phyloP scores from a whole-genome alignment of 2,888 invertebrate genomes.

The Synergus umbraculus region DNA sequence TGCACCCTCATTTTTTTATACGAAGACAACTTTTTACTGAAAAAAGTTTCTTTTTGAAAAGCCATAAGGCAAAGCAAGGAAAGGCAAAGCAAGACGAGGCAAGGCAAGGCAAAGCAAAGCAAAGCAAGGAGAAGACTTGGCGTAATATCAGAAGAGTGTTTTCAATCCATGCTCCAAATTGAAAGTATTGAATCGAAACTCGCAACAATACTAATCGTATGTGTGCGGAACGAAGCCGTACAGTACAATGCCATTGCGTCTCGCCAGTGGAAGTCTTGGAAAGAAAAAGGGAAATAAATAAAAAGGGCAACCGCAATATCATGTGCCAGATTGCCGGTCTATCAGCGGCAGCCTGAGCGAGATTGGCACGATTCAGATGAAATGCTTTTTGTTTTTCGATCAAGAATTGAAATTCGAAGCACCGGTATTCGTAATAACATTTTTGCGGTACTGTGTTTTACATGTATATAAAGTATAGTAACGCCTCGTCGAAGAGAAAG shows the following conservation, averaged over 20 bases:
- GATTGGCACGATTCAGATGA: conserved; percentile 37
- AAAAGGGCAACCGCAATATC: conserved; percentile 41
- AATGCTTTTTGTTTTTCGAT: conserved; percentile 36
- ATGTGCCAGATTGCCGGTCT: conserved; percentile 41
- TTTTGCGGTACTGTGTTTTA: conserved; percentile 7
- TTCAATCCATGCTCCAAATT: conserved; percentile 40
- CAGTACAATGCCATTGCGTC: conserved; percentile 31
- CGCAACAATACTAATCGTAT: conserved; percentile 40
- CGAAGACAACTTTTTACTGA: too few species aligned
- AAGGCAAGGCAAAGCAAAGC: conserved; percentile 25
- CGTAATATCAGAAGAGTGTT: conserved; percentile 40
- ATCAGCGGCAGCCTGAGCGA: conserved; percentile 34
- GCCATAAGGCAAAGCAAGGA: too few species aligned
- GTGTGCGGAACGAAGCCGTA: conserved; percentile 33
- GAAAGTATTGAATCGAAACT: conserved; percentile 41
- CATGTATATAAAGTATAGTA: conserved; percentile 10
- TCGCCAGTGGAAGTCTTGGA: conserved; percentile 27
- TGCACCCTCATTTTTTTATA: too few species aligned
- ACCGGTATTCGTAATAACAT: conserved; percentile 18
- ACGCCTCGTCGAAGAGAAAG: neutral
- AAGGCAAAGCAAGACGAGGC: neutral
- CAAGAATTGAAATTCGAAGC: conserved; percentile 23
- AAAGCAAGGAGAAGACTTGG: conserved; percentile 32
- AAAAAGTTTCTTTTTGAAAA: too few species aligned
- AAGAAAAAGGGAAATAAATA: conserved; percentile 36